A percentile compares a stretch with the other conserved stretches of the same genome.
Evolutionary conservation across 2,113 vertebrate species (phyloP).

Genomic region (Laterallus jamaicensis): DNA sequence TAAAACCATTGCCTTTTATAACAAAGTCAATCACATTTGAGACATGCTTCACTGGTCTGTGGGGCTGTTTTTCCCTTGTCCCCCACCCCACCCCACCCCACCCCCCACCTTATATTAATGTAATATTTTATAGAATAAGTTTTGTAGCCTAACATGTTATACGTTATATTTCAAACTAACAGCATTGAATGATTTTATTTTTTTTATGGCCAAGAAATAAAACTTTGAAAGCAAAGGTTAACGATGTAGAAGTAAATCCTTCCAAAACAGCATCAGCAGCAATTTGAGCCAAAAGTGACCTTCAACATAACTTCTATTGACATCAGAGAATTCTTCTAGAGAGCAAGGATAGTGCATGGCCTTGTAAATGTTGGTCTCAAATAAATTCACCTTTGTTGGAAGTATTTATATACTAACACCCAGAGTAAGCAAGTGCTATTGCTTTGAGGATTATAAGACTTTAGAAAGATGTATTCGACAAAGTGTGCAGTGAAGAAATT

Average conservation of each 20-base stretch:
- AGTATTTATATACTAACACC: neutral
- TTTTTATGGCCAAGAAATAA: neutral
- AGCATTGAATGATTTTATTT: neutral
- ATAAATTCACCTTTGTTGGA: neutral
- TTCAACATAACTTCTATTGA: neutral
- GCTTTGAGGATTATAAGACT: neutral
- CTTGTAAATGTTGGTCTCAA: neutral
- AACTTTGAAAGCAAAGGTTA: neutral
- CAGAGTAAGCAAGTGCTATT: neutral
- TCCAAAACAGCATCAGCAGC: neutral
- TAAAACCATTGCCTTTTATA: neutral
- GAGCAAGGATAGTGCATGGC: neutral
- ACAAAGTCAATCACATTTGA: neutral
- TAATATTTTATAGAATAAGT: neutral
- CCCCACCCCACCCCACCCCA: fast-evolving
- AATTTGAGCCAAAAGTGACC: neutral
- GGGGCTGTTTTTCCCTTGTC: neutral
- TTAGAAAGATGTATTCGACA: neutral
- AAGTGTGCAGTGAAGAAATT: neutral
- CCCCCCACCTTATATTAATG: neutral
- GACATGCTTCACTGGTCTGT: neutral
- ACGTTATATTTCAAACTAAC: neutral
- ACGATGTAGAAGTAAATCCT: neutral
- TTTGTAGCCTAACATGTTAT: neutral
- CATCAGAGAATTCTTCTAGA: neutral